phyloP scores from a whole-genome alignment of 2,113 vertebrate genomes.

The Cichladusa arquata region DNA sequence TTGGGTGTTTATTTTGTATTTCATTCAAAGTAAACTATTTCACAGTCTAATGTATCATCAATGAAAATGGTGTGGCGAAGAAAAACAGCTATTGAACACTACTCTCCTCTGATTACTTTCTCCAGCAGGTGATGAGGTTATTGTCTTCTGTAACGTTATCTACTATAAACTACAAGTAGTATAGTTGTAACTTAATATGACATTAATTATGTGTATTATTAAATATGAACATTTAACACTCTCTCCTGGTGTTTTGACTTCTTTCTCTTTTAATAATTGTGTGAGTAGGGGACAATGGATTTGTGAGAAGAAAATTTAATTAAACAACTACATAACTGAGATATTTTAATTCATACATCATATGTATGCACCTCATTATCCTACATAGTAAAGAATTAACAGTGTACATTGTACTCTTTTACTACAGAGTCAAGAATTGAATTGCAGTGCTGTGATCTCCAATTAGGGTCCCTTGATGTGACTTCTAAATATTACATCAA shows the following conservation, averaged over 20 bases:
- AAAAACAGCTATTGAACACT: constrained; percentile 23
- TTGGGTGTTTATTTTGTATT: constrained; percentile 17
- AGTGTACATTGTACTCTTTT: not conserved
- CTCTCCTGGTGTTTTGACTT: constrained; percentile 24
- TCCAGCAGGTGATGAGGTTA: constrained; percentile 68
- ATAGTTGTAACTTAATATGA: constrained; percentile 48
- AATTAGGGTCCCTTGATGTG: not conserved
- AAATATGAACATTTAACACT: constrained; percentile 15
- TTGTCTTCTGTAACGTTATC: constrained; percentile 41
- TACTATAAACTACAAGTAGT: constrained; percentile 55
- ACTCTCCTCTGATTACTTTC: constrained; percentile 57
- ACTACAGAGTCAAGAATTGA: not conserved
- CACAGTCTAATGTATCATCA: not conserved
- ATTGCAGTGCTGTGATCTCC: not conserved
- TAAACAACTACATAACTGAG: not conserved
- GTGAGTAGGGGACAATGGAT: not conserved
- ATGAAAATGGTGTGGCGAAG: constrained; percentile 10
- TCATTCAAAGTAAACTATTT: not conserved
- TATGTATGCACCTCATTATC: not conserved
- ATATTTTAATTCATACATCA: not conserved
- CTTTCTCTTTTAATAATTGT: constrained; percentile 12
- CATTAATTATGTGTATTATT: not conserved
- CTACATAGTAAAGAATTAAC: not conserved
- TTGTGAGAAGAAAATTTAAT: not conserved
- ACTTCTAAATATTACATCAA: not conserved